A percentile compares a stretch with the other conserved stretches of the same genome.
These are phyloP conservation scores for Desmodus rotundus DNA, from an alignment of 2,113 vertebrate species.

Conservation along the genomic window DNA sequence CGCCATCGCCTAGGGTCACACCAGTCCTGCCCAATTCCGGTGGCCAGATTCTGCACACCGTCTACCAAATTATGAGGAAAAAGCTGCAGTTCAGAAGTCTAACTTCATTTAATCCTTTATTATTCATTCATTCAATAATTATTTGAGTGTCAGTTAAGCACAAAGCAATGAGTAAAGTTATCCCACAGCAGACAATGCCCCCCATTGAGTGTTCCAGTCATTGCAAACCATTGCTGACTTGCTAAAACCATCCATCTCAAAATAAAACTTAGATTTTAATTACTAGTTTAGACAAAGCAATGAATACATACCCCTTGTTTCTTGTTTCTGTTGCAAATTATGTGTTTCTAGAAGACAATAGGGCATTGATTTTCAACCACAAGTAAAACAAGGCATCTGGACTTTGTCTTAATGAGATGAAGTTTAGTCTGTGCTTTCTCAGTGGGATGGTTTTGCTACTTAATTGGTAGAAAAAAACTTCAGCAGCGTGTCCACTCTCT, in stretches of 20 bases:
- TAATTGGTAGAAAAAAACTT: constrained; percentile 75
- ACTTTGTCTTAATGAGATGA: constrained; percentile 78
- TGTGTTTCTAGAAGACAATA: constrained; percentile 54
- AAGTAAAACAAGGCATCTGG: constrained; percentile 73
- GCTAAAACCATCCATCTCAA: constrained; percentile 26
- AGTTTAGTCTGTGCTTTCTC: constrained; percentile 73
- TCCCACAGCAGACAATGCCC: neutral
- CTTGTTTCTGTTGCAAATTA: constrained; percentile 64
- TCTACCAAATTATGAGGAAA: neutral
- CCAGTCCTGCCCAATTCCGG: neutral
- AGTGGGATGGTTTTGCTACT: constrained; percentile 57
- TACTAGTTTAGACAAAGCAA: constrained; percentile 64
- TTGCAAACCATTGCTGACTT: constrained; percentile 7
- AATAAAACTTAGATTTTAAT: constrained; percentile 5
- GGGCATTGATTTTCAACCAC: constrained; percentile 61
- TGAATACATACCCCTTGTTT: constrained; percentile 28
- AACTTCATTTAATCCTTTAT: neutral
- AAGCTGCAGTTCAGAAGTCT: neutral
- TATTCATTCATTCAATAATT: neutral
- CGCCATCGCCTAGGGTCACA: neutral
- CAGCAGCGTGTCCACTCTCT: constrained; percentile 65
- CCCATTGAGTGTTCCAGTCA: neutral
- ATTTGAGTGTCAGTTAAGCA: neutral
- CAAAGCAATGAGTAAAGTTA: neutral
- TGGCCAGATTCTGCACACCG: neutral